Conservation (phyloP, 92 coral and sea anemone genomes). For the Nematostella vectensis region DNA sequence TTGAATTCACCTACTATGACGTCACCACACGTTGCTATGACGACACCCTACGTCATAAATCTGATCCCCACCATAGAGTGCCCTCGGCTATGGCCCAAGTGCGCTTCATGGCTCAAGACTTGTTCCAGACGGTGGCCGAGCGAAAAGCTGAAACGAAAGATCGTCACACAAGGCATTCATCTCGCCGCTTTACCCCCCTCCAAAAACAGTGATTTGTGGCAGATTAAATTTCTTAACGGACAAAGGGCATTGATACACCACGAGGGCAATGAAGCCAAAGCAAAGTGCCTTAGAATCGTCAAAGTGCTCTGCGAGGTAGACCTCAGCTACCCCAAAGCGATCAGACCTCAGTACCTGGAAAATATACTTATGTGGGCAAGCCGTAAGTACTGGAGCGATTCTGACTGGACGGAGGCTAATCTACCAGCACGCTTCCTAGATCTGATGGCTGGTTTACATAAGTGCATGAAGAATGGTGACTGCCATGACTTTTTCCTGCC, state of each 20-base stretch:
- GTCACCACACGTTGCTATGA: slow-evolving; percentile 16
- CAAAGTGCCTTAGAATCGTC: slow-evolving; percentile 48
- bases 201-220: slow-evolving; percentile 46
- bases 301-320: slow-evolving; percentile 60
- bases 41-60: slow-evolving; percentile 30
- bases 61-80: slow-evolving; percentile 61
- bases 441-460: slow-evolving; percentile 42
- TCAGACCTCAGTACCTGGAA: slow-evolving; percentile 52
- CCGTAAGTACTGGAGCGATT: slow-evolving; percentile 31
- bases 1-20: background rate
- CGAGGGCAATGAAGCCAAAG: slow-evolving; percentile 37
- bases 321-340: slow-evolving; percentile 57
- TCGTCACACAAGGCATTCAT: slow-evolving; percentile 50
- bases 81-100: slow-evolving; percentile 52
- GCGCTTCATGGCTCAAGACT: slow-evolving; percentile 58
- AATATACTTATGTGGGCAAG: slow-evolving; percentile 56
- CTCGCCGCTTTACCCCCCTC: slow-evolving; percentile 51
- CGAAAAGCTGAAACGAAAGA: slow-evolving; percentile 16
- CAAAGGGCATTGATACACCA: slow-evolving; percentile 37
- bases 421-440: slow-evolving; percentile 55
- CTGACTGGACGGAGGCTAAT: slow-evolving; percentile 50
- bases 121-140: slow-evolving; percentile 49
- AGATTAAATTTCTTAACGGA: slow-evolving; percentile 46
- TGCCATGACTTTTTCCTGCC: slow-evolving; percentile 64
- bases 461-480: slow-evolving; percentile 47